Evolutionary conservation across 1,140 invertebrate genomes (phyloP).

Genomic region (Bombus confusus): DNA sequence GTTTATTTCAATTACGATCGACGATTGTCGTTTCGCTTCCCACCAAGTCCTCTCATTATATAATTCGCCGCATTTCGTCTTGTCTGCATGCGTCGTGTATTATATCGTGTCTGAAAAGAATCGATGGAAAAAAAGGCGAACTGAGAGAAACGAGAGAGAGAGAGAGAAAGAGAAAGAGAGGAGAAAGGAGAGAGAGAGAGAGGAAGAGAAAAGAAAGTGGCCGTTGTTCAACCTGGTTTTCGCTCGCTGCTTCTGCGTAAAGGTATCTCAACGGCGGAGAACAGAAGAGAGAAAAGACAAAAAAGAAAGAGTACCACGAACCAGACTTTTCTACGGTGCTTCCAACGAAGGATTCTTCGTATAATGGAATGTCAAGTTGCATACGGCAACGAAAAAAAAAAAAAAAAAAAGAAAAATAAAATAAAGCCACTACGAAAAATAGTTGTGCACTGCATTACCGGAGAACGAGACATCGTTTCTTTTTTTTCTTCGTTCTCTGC

Average conservation of each 20-base stretch:
- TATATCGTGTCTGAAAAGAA: background rate
- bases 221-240: too few species aligned
- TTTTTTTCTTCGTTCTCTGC: background rate
- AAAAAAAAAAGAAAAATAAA: background rate
- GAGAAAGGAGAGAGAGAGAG: background rate
- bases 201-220: background rate
- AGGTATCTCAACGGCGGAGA: background rate
- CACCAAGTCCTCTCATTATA: background rate
- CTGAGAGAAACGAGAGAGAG: background rate
- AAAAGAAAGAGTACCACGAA: background rate
- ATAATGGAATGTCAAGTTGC: constrained; percentile 25
- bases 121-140: too few species aligned
- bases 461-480: too few species aligned
- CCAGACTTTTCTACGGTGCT: background rate
- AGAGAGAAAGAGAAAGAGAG: background rate
- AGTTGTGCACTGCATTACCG: too few species aligned
- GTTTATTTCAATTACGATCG: constrained; percentile 12
- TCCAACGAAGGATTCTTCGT: background rate
- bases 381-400: background rate
- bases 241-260: background rate
- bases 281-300: background rate
- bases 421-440: background rate
- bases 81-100: background rate
- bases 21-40: background rate
- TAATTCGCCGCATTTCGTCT: background rate